Evolutionary conservation across 2,797 vertebrate genomes (phyloP), one percentile per base, ranked within the genome.

Genomic region (Sebastes diploproa): DNA sequence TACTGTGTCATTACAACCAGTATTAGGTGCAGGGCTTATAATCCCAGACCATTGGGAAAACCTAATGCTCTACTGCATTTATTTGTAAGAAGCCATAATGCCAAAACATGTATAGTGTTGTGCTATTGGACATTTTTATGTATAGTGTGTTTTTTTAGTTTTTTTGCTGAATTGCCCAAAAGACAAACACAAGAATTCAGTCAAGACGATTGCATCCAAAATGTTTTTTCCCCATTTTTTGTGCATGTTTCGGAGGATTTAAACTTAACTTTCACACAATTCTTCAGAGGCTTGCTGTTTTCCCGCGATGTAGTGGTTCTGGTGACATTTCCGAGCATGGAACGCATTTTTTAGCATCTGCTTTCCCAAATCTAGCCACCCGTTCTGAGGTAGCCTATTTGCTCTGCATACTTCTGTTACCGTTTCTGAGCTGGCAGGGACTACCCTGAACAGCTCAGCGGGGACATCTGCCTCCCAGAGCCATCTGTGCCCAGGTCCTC

Each of bases 401-500:
- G 88, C 91, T 92, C 87, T 78, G 85, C 65, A 23, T 85, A 90
- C 90, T 91, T 94, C 88, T 91, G 90, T 91, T 90, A 87, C 81
- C 78, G 79, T 92, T 90, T 93, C 84, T 64, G 88, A 90, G 92
- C 88, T 93, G 90, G 91, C 91, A 91, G 86, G 89, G 85, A 91
- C 90, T 86, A 88, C 85, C 84, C 89, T 80, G 85, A 93, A 91
- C 91, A 92, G 88, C 92, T 89, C 94, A 94, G 91, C 61, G 2
- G 90, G 91, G 94, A 95, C 92, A 89, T 94, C 89, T 93, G 93
- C 89, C 85, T 95, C 91, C 90, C 89, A 87, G 72, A 82, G 84
- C 94, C 94, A 96, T 95, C 92, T 95, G 93, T 88, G 89, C 83
- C 79, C 85, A 93, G 87, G 88, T 92, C 89, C 82, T 88, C 77